phyloP scores from a whole-genome alignment of 1,140 invertebrate genomes.

The Drosophila eugracilis region DNA sequence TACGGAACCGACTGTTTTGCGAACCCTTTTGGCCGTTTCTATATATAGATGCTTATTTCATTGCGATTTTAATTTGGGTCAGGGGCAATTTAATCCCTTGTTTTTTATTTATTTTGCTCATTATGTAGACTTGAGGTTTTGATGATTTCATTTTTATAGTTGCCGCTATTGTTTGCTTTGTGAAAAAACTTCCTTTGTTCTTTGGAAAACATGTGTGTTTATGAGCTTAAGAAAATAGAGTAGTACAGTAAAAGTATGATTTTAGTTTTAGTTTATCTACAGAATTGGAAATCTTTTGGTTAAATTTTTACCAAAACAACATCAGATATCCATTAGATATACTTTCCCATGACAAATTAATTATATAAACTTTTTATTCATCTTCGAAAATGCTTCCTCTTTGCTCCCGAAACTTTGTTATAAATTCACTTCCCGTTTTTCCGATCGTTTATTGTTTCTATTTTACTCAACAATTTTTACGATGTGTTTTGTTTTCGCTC shows the following conservation, averaged over 20 bases:
- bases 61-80: slow-evolving; percentile 67
- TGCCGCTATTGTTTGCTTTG: slow-evolving; percentile 11
- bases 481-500: slow-evolving; percentile 35
- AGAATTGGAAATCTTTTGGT: no score
- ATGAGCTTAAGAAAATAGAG: no score
- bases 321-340: no score
- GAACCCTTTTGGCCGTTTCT: slow-evolving; percentile 47
- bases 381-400: no score
- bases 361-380: not conserved
- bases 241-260: no score
- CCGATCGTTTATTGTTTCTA: slow-evolving; percentile 20
- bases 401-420: not conserved
- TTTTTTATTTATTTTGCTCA: slow-evolving; percentile 12
- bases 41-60: slow-evolving; percentile 21
- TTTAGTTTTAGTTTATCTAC: no score
- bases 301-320: no score
- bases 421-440: slow-evolving; percentile 43
- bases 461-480: slow-evolving; percentile 43
- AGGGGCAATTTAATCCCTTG: slow-evolving; percentile 53
- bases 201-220: not conserved
- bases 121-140: slow-evolving; percentile 10
- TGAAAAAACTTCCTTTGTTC: not conserved
- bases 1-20: not conserved
- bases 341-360: no score
- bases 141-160: slow-evolving; percentile 14